A percentile compares a stretch with the other conserved stretches of the same genome.
Evolutionary conservation across 2,113 vertebrate species (phyloP).

Genomic region (Sturnus vulgaris): DNA sequence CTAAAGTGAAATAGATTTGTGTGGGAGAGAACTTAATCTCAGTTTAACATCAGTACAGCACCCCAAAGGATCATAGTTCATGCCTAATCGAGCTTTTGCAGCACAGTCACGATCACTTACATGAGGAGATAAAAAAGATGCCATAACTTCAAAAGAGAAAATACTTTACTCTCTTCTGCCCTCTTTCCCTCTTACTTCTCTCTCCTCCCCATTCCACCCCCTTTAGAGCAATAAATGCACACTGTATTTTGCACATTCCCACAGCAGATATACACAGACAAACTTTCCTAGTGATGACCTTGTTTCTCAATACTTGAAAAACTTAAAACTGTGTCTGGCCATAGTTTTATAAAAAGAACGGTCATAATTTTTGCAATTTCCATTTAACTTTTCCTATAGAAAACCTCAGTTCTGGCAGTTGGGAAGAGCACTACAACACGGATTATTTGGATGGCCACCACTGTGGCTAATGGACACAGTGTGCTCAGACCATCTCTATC

Average conservation of each 20-base stretch:
- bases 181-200: background rate
- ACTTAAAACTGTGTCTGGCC: background rate
- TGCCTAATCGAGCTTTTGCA: constrained; percentile 36
- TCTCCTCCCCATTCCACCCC: background rate
- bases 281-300: background rate
- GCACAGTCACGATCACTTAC: background rate
- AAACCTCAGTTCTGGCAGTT: background rate
- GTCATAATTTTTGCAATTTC: background rate
- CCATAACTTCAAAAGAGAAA: background rate
- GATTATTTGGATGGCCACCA: background rate
- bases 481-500: background rate
- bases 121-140: background rate
- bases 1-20: constrained; percentile 24
- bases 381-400: background rate
- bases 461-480: background rate
- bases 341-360: background rate
- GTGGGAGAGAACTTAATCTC: constrained; percentile 19
- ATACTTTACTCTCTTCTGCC: background rate
- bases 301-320: background rate
- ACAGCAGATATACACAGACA: background rate
- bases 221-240: background rate
- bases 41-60: background rate
- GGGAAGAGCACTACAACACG: background rate
- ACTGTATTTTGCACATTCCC: background rate
- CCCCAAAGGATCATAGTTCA: constrained; percentile 14